These are phyloP conservation scores for Mesopsocus fuscifrons DNA, from an alignment of 2,888 invertebrate genomes.

Conservation along the genomic window DNA sequence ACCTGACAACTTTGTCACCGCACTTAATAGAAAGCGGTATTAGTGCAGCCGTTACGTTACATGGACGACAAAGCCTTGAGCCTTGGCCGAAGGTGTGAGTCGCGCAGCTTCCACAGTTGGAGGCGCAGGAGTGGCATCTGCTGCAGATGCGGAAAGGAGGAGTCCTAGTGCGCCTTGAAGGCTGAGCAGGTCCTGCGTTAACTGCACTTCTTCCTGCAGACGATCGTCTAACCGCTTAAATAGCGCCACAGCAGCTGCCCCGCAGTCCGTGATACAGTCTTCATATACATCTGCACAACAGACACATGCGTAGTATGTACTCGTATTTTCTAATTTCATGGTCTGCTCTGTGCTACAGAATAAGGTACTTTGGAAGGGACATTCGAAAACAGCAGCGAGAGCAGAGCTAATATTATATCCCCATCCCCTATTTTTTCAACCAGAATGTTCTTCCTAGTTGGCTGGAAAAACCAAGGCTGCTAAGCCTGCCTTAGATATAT, in stretches of 20 bases:
- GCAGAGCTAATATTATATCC: no score
- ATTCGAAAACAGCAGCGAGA: no score
- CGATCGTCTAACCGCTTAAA: conserved; percentile 39
- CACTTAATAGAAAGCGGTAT: no score
- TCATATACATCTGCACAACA: conserved; percentile 41
- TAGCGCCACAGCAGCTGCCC: conserved; percentile 37
- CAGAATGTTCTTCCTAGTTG: no score
- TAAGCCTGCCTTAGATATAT: no score
- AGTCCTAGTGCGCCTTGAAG: conserved; percentile 51
- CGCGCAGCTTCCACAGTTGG: conserved; percentile 26
- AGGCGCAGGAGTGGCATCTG: conserved; percentile 19
- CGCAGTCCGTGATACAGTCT: conserved; percentile 37
- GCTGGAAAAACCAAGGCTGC: no score
- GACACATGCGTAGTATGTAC: not conserved
- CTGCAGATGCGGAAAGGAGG: conserved; percentile 37
- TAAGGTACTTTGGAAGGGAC: no score
- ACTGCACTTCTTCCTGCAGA: conserved; percentile 44
- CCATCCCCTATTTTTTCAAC: no score
- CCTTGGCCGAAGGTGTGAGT: conserved; percentile 25
- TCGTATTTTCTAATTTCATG: no score
- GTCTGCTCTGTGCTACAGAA: no score
- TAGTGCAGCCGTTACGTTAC: no score
- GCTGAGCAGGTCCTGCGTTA: conserved; percentile 40
- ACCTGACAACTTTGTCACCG: no score
- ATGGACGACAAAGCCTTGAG: conserved; percentile 37